Conservation (phyloP, 2,113 vertebrate genomes). For the Eulemur rufifrons region DNA sequence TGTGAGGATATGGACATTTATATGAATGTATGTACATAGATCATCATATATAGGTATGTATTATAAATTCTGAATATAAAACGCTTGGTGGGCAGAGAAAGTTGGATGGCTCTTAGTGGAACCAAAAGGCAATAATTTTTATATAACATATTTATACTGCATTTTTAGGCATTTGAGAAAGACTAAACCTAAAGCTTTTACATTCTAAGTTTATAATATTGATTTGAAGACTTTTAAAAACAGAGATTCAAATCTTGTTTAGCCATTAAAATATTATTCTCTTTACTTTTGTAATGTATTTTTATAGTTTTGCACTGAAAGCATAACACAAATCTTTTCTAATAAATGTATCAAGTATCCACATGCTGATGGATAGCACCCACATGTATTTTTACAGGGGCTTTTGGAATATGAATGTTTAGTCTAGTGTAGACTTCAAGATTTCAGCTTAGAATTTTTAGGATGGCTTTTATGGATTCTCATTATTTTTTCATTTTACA, state of each 20-base stretch:
- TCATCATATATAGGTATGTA: not conserved
- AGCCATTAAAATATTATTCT: conserved; percentile 15
- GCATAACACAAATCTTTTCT: not conserved
- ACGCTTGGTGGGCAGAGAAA: not conserved
- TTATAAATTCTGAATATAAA: not conserved
- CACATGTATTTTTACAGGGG: not conserved
- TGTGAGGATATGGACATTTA: not conserved
- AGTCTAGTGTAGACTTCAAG: conserved; percentile 26
- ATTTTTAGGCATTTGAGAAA: conserved; percentile 3
- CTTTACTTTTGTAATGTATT: not conserved
- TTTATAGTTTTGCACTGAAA: conserved; percentile 7
- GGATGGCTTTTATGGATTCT: not conserved
- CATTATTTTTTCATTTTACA: conserved; percentile 24
- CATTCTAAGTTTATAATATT: not conserved
- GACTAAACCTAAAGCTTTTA: conserved; percentile 5
- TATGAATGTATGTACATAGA: not conserved
- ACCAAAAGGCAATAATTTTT: not conserved
- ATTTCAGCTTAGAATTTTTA: conserved; percentile 37
- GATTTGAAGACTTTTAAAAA: conserved; percentile 17
- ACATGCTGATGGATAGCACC: not conserved
- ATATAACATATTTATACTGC: not conserved
- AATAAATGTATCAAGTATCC: conserved; percentile 26
- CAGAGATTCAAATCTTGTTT: conserved; percentile 2
- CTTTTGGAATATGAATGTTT: conserved; percentile 49
- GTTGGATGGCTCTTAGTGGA: not conserved